phyloP scores from a whole-genome alignment of 2,113 vertebrate genomes.

The Cettia cetti region DNA sequence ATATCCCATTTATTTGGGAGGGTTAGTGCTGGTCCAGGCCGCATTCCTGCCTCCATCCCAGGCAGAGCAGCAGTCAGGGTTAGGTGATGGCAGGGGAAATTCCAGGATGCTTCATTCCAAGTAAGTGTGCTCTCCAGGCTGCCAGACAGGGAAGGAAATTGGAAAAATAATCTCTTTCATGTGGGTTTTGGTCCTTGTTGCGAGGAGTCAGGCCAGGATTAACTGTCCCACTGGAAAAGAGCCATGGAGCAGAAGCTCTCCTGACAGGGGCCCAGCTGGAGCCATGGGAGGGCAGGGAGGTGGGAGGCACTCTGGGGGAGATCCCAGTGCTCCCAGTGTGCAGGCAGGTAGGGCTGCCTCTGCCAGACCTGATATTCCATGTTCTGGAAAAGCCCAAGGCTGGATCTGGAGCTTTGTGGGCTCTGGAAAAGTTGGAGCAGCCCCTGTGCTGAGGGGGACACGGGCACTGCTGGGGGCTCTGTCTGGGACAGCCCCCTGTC shows the following conservation, averaged over 20 bases:
- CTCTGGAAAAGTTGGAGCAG: background rate
- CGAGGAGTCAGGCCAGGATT: background rate
- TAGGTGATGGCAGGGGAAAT: background rate
- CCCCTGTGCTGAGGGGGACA: background rate
- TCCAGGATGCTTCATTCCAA: background rate
- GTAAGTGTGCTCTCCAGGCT: background rate
- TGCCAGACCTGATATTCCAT: background rate
- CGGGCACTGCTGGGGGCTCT: fast-evolving
- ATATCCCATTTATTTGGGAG: background rate
- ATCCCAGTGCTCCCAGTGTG: background rate
- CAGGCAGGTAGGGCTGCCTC: fast-evolving
- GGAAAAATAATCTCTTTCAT: background rate
- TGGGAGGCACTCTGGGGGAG: fast-evolving
- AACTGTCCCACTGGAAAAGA: background rate
- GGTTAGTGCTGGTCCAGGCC: background rate
- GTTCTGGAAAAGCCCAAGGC: background rate
- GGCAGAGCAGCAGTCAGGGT: background rate
- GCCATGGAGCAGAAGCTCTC: background rate
- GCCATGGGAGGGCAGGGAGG: fast-evolving
- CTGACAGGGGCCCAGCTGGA: background rate
- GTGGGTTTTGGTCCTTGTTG: conserved; percentile 15
- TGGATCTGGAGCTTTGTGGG: fast-evolving
- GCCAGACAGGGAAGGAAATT: background rate
- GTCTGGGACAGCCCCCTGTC: background rate
- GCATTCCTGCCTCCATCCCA: background rate